Percentiles rank a stretch among this genome's conserved stretches.
Evolutionary conservation across 2,113 vertebrate genomes (phyloP).

Genomic region (Stigmatopora argus): DNA sequence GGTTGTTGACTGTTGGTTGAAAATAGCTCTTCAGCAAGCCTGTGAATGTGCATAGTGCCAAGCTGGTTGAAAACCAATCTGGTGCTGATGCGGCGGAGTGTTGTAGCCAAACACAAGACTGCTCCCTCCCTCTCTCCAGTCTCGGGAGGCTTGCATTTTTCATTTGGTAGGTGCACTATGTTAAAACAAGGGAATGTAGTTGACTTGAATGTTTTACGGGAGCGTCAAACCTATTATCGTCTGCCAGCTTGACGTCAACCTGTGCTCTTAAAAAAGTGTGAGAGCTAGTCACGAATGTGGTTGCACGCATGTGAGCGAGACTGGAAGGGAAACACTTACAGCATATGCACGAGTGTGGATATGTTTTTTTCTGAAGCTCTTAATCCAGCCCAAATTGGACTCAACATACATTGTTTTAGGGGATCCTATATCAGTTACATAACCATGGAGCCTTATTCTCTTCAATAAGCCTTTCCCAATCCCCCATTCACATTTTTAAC

Average conservation of each 20-base stretch:
- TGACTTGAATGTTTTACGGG: background rate
- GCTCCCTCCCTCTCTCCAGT: constrained; percentile 24
- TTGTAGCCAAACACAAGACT: constrained; percentile 41
- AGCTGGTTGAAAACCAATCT: constrained; percentile 62
- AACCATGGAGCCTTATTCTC: constrained; percentile 54
- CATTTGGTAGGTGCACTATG: constrained; percentile 12
- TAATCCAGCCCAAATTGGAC: constrained; percentile 48
- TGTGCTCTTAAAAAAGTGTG: constrained; percentile 4
- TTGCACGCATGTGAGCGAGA: constrained; percentile 22
- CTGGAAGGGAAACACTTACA: constrained; percentile 15
- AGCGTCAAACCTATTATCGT: background rate
- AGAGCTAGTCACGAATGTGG: constrained; percentile 11
- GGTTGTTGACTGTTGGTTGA: constrained; percentile 29
- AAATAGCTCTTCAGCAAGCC: constrained; percentile 40
- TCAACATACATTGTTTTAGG: constrained; percentile 42
- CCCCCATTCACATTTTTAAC: constrained; percentile 42
- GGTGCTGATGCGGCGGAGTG: constrained; percentile 63
- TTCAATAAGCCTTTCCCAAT: constrained; percentile 48
- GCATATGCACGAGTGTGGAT: constrained; percentile 16
- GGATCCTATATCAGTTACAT: constrained; percentile 55
- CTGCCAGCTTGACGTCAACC: background rate
- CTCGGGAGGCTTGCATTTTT: constrained; percentile 15
- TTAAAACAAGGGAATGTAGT: background rate
- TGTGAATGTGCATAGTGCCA: constrained; percentile 45
- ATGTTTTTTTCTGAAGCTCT: constrained; percentile 26